A percentile compares a stretch with the other conserved stretches of the same genome.
phyloP scores from a whole-genome alignment of 2,888 invertebrate species.

The Mimumesa dahlbomi region DNA sequence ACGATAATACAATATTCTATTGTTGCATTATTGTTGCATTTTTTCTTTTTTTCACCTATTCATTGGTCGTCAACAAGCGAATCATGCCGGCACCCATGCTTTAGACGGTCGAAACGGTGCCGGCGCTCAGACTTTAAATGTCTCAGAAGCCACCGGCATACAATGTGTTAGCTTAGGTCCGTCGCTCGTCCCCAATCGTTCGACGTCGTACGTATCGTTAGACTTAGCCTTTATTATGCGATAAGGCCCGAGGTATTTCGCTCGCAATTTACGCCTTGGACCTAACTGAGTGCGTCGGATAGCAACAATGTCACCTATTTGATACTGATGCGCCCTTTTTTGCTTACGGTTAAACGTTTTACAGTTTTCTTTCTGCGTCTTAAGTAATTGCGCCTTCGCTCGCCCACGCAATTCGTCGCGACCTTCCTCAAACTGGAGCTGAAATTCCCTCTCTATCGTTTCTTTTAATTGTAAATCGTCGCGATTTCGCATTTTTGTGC shows the following conservation, averaged over 20 bases:
- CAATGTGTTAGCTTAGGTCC: conserved; percentile 19
- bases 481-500: conserved; percentile 17
- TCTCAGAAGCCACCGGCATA: too few relatives aligned
- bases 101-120: too few relatives aligned
- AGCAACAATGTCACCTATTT: conserved; percentile 16
- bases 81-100: too few relatives aligned
- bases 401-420: conserved; percentile 4
- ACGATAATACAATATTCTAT: too few relatives aligned
- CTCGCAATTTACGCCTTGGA: conserved; percentile 23
- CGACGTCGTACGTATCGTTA: conserved; percentile 36
- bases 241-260: conserved; percentile 40
- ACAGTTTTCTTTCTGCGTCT: conserved; percentile 19
- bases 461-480: conserved; percentile 1
- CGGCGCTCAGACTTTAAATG: too few relatives aligned
- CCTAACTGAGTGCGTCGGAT: conserved; percentile 29
- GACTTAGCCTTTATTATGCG: conserved; percentile 17
- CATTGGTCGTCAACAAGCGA: too few relatives aligned
- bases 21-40: too few relatives aligned
- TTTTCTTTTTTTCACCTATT: too few relatives aligned
- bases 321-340: not conserved
- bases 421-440: conserved; percentile 8
- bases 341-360: conserved; percentile 26
- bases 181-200: conserved; percentile 5
- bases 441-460: conserved; percentile 4
- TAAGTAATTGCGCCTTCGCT: conserved; percentile 20